Conservation (phyloP, 2,797 vertebrate species). For the Threskiornis aethiopicus region DNA sequence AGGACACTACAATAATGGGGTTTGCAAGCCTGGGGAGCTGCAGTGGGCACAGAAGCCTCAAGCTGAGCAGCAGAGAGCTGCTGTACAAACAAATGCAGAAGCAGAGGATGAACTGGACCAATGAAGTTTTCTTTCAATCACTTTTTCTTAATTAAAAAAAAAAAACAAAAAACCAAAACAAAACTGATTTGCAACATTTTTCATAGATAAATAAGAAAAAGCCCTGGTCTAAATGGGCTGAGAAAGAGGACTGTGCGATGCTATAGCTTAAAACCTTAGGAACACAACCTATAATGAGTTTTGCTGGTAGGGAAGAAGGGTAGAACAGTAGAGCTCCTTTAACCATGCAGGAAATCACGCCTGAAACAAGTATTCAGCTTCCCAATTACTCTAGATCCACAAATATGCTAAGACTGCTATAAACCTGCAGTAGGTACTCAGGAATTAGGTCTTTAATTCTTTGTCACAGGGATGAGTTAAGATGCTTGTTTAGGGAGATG, state of each 20-base stretch:
- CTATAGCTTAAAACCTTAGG: background rate
- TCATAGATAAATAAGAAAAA: background rate
- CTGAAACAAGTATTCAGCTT: background rate
- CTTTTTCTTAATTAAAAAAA: background rate
- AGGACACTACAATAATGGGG: accelerated
- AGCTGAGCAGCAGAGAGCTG: background rate
- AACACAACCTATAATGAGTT: background rate
- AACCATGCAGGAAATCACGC: accelerated
- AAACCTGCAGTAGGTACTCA: background rate
- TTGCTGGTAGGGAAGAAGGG: background rate
- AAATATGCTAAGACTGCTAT: background rate
- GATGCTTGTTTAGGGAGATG: background rate
- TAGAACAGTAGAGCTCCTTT: background rate
- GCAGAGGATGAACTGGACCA: background rate
- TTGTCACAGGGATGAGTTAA: background rate
- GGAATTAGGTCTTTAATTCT: background rate
- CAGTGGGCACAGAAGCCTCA: accelerated
- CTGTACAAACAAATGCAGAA: background rate
- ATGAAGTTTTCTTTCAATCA: background rate
- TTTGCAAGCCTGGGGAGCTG: background rate
- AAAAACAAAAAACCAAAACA: background rate
- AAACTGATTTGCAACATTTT: background rate
- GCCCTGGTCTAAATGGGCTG: background rate
- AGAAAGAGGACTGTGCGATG: background rate
- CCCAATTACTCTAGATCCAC: background rate